Base-by-base conservation (phyloP, 2,797 vertebrate species). In the Scolopax rusticola region DNA sequence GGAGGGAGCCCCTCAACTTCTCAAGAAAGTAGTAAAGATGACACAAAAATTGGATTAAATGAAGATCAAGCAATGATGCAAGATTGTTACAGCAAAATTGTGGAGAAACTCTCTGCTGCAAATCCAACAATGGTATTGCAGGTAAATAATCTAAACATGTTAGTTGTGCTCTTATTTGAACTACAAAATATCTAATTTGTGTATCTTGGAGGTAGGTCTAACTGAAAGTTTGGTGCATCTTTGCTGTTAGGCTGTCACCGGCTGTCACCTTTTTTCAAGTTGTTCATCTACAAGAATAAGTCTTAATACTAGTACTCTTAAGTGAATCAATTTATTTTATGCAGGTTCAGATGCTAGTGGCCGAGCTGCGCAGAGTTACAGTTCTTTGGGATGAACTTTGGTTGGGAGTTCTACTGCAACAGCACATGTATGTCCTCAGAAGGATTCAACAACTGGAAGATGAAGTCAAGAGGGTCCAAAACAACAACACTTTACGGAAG, bases 41-140 rank as follows among this genome's bases (percentile, higher is more conserved):
- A 99, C 85, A 97, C 98, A 36, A 98, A 98, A 65, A 97, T 98
- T 94, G 99, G 98, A 68, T 98, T 99, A 84, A 99, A 99, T 91
- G 99, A 99, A 93, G 99, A 99, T 96, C 99, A 99, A 97, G 99
- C 99, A 71, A 99, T 99, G 99, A 99, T 99, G 99, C 99, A 99
- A 94, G 99, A 99, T 94, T 99, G 99, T 96, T 99, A 99, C 97
- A 99, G 99, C 98, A 99, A 99, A 98, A 99, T 99, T 5, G 99
- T 99, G 48, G 99, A 99, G 93, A 99, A 99, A 69, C 97, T 99
- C 48, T 99, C 99, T 18, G 96, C 99, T 51, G 99, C 99, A 73
- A 99, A 99, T 97, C 99, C 99, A 12, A 99, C 99, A n/a, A 99
- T 99, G 99, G 99, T 99, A 67, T 98, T 99, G 48, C 99, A 99